Conservation (phyloP, 2,797 vertebrate species). For the Smutsia gigantea region DNA sequence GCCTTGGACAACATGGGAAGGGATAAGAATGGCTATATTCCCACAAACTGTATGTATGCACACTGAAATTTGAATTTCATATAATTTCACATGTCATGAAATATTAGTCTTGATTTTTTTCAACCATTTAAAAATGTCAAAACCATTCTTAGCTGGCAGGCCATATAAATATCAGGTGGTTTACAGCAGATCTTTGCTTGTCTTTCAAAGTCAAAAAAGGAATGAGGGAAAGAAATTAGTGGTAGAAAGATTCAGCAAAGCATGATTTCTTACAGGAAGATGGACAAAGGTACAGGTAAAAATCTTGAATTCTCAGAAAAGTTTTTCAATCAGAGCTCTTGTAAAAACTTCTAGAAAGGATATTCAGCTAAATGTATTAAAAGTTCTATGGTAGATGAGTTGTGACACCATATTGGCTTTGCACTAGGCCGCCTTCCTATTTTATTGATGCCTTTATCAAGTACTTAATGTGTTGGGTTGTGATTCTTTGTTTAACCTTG, state of each 20-base stretch:
- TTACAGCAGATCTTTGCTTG: not conserved
- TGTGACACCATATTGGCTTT: not conserved
- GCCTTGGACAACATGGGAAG: not conserved
- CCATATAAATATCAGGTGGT: not conserved
- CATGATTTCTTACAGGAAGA: not conserved
- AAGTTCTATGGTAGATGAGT: not conserved
- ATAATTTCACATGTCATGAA: not conserved
- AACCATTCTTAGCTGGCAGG: not conserved
- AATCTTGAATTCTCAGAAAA: not conserved
- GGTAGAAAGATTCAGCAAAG: not conserved
- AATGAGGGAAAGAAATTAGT: not conserved
- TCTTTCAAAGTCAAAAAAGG: not conserved
- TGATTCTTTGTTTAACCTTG: not conserved
- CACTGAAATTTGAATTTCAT: not conserved
- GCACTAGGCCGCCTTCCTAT: not conserved
- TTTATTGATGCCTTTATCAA: not conserved
- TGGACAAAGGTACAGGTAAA: not conserved
- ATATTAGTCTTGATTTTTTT: not conserved
- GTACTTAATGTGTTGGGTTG: not conserved
- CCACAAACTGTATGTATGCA: not conserved
- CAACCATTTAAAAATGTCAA: slow-evolving; percentile 17
- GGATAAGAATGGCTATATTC: not conserved
- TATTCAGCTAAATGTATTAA: not conserved
- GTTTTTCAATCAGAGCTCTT: not conserved
- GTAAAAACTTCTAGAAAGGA: slow-evolving; percentile 16